Evolutionary conservation across 2,797 vertebrate species (phyloP).

Genomic region (Macropus fuliginosus): DNA sequence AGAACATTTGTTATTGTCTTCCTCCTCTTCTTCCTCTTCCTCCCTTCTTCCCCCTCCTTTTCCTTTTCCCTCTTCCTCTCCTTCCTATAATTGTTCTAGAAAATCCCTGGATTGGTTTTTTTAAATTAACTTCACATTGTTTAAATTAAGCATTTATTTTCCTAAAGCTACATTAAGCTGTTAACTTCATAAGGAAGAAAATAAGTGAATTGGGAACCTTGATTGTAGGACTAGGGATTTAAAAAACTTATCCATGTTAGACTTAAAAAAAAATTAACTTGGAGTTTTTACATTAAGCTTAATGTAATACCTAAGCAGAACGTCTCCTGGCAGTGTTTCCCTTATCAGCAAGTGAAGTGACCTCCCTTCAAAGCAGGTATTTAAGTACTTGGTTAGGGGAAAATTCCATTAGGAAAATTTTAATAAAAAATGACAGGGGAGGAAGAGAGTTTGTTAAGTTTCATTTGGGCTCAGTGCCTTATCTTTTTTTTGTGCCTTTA

Average conservation of each 20-base stretch:
- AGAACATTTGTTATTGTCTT: background rate
- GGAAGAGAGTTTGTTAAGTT: background rate
- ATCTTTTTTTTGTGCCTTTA: background rate
- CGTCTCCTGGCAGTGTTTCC: background rate
- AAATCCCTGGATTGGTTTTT: background rate
- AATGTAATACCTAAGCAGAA: background rate
- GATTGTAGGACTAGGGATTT: background rate
- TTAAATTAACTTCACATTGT: background rate
- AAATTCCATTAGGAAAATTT: conserved; percentile 28
- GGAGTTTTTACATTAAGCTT: background rate
- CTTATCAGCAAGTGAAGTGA: background rate
- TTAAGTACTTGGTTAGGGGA: background rate
- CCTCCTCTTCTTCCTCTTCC: background rate
- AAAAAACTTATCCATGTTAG: background rate
- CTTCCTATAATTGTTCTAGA: background rate
- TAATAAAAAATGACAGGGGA: background rate
- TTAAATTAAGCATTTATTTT: background rate
- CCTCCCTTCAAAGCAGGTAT: background rate
- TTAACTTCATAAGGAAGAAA: background rate
- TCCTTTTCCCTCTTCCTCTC: background rate
- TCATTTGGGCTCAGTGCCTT: background rate
- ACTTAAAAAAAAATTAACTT: background rate
- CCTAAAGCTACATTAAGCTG: background rate
- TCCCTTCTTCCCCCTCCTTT: background rate
- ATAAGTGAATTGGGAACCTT: background rate